Base-by-base conservation (phyloP, 2,113 vertebrate genomes). In the Tragelaphus scriptus region DNA sequence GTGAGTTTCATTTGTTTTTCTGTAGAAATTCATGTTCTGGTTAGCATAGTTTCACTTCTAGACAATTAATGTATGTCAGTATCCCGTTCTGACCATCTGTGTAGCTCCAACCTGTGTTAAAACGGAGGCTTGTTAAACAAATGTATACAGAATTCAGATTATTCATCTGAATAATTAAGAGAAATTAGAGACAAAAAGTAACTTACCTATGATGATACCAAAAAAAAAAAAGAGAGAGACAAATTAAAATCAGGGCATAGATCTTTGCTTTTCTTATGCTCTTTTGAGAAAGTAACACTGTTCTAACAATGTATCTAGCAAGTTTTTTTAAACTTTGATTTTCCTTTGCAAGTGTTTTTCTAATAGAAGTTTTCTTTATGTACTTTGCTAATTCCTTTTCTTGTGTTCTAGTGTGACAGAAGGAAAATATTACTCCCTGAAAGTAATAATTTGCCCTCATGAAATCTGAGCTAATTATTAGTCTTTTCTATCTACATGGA, bases 381-480 rank as follows among this genome's bases (percentile, higher is more conserved):
- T 90, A 25, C 51, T 32, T 89, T 90, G 25, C 49, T 63, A 85
- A 75, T 95, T 94, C 55, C 15, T 56, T 92, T 92, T 84, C 28
- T 44, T 96, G 1, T 92, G 25, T 94, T 97, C 25, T 84, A 79
- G 23, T 61, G 58, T 90, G 55, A 92, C 93, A 75, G 85, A 81
- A 89, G 65, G n/a, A 94, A 93, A 96, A 58, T 82, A 40, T 44
- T 95, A 53, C 16, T 17, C 44, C 91, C 85, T 53, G 85, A 47
- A 81, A 88, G 85, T 71, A 91, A 75, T 93, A 90, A 82, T 92
- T 94, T 96, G 0, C 6, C 5, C 25, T 59, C 36, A 86, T 36
- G 21, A 15, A 94, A 79, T 96, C 90, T 95, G 30, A 95, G 36
- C 25, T 94, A 90, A 49, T 96, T 90, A 61, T 97, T 88, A 61